Percentiles rank a stretch among this genome's conserved stretches.
These are phyloP conservation scores for Lordiphosa clarofinis DNA, from an alignment of 1,140 invertebrate genomes.

Conservation along the genomic window DNA sequence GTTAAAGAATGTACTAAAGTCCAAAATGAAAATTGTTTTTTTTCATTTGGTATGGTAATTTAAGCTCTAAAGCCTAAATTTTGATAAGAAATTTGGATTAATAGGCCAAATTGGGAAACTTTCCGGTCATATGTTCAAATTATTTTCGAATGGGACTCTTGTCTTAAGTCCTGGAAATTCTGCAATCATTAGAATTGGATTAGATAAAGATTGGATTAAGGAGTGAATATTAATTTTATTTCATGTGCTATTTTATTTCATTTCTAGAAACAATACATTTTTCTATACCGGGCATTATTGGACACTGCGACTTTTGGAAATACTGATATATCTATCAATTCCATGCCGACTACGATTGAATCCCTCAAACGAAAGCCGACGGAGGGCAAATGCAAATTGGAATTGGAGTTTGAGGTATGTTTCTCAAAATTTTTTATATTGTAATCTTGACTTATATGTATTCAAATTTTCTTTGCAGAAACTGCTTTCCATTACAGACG, in stretches of 20 bases:
- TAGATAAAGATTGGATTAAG: no score
- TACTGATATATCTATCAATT: conserved; percentile 89
- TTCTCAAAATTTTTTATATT: not conserved
- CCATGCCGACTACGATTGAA: conserved; percentile 86
- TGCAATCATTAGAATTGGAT: no score
- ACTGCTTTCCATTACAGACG: conserved; percentile 87
- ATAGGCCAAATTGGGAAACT: no score
- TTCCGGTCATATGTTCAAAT: no score
- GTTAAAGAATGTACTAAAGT: no score
- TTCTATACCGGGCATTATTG: conserved; percentile 96
- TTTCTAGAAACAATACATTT: conserved; percentile 96
- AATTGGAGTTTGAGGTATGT: conserved; percentile 91
- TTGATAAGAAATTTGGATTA: no score
- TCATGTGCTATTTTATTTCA: conserved; percentile 2
- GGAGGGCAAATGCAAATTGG: conserved; percentile 85
- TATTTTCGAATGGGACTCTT: no score
- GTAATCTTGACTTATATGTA: conserved; percentile 5
- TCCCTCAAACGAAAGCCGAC: conserved; percentile 83
- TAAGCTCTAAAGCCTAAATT: no score
- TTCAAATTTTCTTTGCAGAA: conserved; percentile 81
- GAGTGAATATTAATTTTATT: no score
- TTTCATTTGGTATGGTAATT: no score
- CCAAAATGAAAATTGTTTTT: no score
- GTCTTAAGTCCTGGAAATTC: no score
- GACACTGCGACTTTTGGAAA: conserved; percentile 96